These are phyloP conservation scores for Sminthurides aquaticus DNA, from an alignment of 2,888 invertebrate genomes.

Conservation along the genomic window DNA sequence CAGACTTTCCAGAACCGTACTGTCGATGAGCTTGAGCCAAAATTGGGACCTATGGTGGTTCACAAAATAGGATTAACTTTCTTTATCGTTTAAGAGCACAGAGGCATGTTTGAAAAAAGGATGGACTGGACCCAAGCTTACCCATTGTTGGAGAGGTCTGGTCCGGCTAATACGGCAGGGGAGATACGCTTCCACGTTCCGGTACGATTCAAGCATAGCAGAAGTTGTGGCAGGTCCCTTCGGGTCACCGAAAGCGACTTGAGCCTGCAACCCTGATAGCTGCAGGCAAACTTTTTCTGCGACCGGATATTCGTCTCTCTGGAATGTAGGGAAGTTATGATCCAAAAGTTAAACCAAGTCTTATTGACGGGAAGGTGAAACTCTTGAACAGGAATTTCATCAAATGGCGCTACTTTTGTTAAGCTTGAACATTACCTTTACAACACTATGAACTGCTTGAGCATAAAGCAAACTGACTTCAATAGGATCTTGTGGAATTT, in stretches of 20 bases:
- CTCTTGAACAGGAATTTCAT: not conserved
- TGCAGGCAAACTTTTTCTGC: conserved; percentile 90
- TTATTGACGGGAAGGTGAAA: not conserved
- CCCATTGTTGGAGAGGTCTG: conserved; percentile 75
- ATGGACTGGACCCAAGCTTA: conserved; percentile 43
- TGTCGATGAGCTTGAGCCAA: conserved; percentile 80
- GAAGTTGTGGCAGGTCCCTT: conserved; percentile 51
- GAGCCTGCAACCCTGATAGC: conserved; percentile 86
- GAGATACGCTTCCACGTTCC: conserved; percentile 82
- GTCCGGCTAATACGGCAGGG: conserved; percentile 73
- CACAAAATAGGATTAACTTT: no score
- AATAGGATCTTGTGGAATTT: conserved; percentile 88
- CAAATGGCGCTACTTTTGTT: not conserved
- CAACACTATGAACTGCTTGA: conserved; percentile 89
- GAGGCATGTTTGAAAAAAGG: not conserved
- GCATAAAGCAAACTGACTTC: conserved; percentile 89
- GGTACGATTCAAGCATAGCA: conserved; percentile 69
- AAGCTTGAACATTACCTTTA: conserved; percentile 59
- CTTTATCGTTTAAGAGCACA: not conserved
- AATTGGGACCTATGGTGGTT: conserved; percentile 61
- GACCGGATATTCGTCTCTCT: conserved; percentile 90
- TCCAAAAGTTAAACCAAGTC: conserved; percentile 6
- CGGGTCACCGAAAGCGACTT: conserved; percentile 85
- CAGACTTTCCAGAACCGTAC: conserved; percentile 85
- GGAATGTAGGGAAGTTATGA: conserved; percentile 30